Conservation (phyloP, 2,888 invertebrate genomes). For the Hyles lineata region DNA sequence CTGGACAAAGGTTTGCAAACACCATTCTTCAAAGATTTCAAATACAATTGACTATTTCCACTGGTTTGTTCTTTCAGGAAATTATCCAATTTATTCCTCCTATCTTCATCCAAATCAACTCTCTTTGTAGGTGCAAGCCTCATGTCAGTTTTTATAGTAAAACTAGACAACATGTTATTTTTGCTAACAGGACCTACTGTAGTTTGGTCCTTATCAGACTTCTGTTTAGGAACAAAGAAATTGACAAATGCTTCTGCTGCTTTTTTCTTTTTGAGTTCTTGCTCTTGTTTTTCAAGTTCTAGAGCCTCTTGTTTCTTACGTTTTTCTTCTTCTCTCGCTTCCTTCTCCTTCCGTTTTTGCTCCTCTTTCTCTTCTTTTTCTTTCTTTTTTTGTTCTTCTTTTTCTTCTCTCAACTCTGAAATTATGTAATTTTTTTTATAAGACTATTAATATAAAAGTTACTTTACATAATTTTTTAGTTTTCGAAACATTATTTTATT, state of each 20-base stretch:
- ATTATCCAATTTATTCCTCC: slow-evolving; percentile 82
- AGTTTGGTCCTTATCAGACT: slow-evolving; percentile 69
- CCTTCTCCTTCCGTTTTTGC: slow-evolving; percentile 78
- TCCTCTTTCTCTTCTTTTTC: slow-evolving; percentile 81
- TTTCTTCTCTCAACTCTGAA: slow-evolving; percentile 75
- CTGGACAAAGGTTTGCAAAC: slow-evolving; percentile 75
- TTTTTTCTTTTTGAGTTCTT: slow-evolving; percentile 90
- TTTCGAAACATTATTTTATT: background rate
- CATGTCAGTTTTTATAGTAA: slow-evolving; percentile 93
- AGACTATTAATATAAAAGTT: slow-evolving; percentile 1
- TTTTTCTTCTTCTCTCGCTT: slow-evolving; percentile 85
- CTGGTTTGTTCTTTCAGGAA: slow-evolving; percentile 69
- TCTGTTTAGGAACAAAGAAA: slow-evolving; percentile 90
- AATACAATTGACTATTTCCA: slow-evolving; percentile 81
- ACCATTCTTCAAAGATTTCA: slow-evolving; percentile 85
- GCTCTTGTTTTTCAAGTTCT: slow-evolving; percentile 88
- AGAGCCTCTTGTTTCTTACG: slow-evolving; percentile 86
- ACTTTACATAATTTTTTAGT: background rate
- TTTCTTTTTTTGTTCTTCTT: slow-evolving; percentile 72
- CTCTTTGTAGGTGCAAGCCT: slow-evolving; percentile 91
- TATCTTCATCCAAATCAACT: slow-evolving; percentile 79
- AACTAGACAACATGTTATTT: slow-evolving; percentile 73
- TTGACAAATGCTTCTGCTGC: slow-evolving; percentile 91
- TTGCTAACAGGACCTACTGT: slow-evolving; percentile 65
- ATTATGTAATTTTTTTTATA: slow-evolving; percentile 31